A percentile compares a stretch with the other conserved stretches of the same genome.
Evolutionary conservation across 2,888 invertebrate species (phyloP).

Genomic region (Nephrotoma flavescens): DNA sequence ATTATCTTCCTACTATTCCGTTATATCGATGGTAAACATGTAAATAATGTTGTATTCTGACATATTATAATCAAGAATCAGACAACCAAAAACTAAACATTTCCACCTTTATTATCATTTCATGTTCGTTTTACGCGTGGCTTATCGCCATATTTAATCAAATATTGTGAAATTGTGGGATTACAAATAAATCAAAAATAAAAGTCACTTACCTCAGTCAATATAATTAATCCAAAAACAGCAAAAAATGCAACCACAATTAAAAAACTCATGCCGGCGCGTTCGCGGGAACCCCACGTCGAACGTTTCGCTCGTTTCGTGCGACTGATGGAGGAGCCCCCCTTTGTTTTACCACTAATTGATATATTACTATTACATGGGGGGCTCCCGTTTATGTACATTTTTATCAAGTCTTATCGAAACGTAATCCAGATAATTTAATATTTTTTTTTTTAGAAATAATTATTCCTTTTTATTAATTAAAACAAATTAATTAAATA

Average conservation of each 20-base stretch:
- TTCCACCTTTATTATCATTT: neutral
- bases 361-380: slow-evolving; percentile 15
- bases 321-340: slow-evolving; percentile 22
- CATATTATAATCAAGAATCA: neutral
- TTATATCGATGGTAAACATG: too few relatives aligned
- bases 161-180: neutral
- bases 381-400: slow-evolving; percentile 28
- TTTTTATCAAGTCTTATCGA: slow-evolving; percentile 10
- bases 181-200: neutral
- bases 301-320: slow-evolving; percentile 27
- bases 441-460: neutral
- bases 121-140: neutral
- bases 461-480: neutral
- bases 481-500: neutral
- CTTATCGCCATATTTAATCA: neutral
- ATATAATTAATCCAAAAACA: slow-evolving; percentile 72
- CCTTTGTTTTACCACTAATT: slow-evolving; percentile 16
- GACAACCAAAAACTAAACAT: neutral
- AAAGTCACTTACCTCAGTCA: slow-evolving; percentile 54
- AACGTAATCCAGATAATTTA: neutral
- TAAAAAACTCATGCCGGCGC: slow-evolving; percentile 79
- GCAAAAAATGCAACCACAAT: slow-evolving; percentile 83
- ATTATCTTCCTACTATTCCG: too few relatives aligned
- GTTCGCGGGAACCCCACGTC: slow-evolving; percentile 42
- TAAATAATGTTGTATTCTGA: neutral